Evolutionary conservation across 2,797 vertebrate genomes (phyloP).

Genomic region (Enteromius unitaeniatus): DNA sequence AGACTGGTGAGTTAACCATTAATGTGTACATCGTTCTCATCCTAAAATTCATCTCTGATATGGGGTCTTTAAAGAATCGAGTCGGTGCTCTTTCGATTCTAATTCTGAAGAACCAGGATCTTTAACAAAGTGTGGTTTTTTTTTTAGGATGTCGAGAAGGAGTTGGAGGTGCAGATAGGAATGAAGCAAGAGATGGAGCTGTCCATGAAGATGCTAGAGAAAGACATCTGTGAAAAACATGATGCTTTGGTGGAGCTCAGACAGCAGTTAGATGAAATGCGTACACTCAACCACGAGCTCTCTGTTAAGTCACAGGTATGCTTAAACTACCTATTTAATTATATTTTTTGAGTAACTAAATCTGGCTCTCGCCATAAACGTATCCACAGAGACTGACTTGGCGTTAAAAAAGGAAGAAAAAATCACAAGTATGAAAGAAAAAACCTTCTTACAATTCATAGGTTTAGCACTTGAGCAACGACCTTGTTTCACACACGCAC

Average conservation of each 20-base stretch:
- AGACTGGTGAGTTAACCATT: constrained; percentile 82
- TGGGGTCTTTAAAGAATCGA: not conserved
- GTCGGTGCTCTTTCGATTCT: not conserved
- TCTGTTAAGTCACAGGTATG: constrained; percentile 89
- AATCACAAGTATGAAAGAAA: constrained; percentile 80
- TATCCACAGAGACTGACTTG: not conserved
- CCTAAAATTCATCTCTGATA: not conserved
- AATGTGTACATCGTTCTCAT: too few relatives aligned
- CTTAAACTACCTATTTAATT: not conserved
- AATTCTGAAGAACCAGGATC: not conserved
- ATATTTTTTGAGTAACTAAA: not conserved
- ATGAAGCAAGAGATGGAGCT: constrained; percentile 99
- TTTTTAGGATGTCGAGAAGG: constrained; percentile 93
- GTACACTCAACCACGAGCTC: constrained; percentile 94
- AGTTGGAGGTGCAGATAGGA: constrained; percentile 95
- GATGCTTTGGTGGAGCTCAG: constrained; percentile 93
- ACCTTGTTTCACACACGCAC: not conserved
- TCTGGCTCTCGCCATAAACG: not conserved
- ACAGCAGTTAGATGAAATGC: constrained; percentile 94
- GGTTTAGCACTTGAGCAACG: not conserved
- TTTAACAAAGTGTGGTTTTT: not conserved
- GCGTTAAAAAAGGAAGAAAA: not conserved
- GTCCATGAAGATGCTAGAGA: constrained; percentile 99
- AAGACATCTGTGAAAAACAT: constrained; percentile 97
- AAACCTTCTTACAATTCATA: not conserved